These are phyloP conservation scores for Megaleporinus macrocephalus DNA, from an alignment of 2,113 vertebrate species.

Conservation along the genomic window DNA sequence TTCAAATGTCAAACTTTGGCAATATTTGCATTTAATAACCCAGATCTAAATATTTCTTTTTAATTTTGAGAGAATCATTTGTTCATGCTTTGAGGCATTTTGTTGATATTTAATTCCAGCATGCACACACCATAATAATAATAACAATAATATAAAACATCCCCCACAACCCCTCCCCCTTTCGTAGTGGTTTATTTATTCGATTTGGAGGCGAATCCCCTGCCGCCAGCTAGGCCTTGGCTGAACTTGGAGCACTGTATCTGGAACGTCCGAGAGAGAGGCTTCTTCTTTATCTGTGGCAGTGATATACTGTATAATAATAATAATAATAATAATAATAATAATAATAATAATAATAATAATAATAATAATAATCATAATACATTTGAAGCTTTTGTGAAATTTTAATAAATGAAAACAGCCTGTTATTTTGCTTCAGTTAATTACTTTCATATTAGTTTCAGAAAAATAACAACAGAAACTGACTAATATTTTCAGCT, in stretches of 20 bases:
- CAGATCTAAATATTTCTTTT: conserved; percentile 66
- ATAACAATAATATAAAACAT: conserved; percentile 23
- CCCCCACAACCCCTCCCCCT: conserved; percentile 49
- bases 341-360: too few relatives aligned
- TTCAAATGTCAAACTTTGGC: conserved; percentile 63
- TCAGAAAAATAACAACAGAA: too few relatives aligned
- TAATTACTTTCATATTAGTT: too few relatives aligned
- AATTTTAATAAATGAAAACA: too few relatives aligned
- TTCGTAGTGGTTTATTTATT: conserved; percentile 69
- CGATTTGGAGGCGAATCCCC: conserved; percentile 50
- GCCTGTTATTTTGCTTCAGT: too few relatives aligned
- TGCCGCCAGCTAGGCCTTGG: conserved; percentile 47
- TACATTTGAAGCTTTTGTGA: too few relatives aligned
- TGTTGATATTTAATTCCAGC: conserved; percentile 64
- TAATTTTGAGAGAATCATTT: conserved; percentile 60
- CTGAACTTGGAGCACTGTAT: conserved; percentile 49
- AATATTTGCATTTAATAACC: conserved; percentile 55
- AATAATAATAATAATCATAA: too few relatives aligned
- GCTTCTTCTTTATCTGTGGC: too few relatives aligned
- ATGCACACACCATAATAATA: conserved; percentile 52
- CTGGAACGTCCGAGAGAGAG: not conserved
- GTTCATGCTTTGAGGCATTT: conserved; percentile 52
- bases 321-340: too few relatives aligned
- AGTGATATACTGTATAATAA: too few relatives aligned
- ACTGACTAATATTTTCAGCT: too few relatives aligned